Conservation (phyloP, 1,140 invertebrate genomes). For the Drosophila aff. region DNA sequence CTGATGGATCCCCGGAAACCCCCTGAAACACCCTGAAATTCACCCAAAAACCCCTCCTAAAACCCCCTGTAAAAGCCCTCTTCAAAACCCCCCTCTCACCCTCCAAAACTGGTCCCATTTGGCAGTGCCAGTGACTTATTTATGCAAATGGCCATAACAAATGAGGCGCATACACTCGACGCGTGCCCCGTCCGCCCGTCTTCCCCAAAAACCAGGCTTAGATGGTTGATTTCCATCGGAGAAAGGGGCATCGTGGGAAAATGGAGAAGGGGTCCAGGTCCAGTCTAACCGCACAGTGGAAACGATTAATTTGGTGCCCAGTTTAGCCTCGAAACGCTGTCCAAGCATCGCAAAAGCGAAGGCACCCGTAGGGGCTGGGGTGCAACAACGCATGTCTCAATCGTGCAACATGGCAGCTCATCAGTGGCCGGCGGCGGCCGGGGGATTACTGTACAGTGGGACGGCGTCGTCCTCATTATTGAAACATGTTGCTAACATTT, state of each 20-base stretch:
- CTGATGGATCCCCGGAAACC: conserved; percentile 7
- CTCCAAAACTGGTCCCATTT: conserved; percentile 50
- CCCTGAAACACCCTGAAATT: neutral
- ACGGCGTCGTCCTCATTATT: conserved; percentile 61
- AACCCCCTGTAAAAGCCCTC: neutral
- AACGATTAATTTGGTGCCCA: conserved; percentile 78
- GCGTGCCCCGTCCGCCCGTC: neutral
- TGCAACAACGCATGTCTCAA: conserved; percentile 73
- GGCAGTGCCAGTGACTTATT: conserved; percentile 77
- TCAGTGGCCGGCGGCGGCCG: conserved; percentile 25
- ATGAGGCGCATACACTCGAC: conserved; percentile 72
- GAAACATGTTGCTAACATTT: conserved; percentile 80
- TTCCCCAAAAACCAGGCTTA: neutral
- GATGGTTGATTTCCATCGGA: neutral
- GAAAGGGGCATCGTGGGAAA: neutral
- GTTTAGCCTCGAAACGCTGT: conserved; percentile 29
- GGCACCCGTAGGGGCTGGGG: conserved; percentile 13
- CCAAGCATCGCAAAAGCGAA: conserved; percentile 45
- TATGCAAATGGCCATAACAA: conserved; percentile 82
- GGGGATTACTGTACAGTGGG: conserved; percentile 29
- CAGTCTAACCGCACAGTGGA: conserved; percentile 66
- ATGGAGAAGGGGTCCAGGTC: conserved; percentile 1
- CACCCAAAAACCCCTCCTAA: neutral
- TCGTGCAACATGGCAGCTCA: conserved; percentile 56
- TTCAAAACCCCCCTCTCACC: neutral